Evolutionary conservation across 1,140 invertebrate genomes (phyloP), one percentile per base, ranked within the genome.

Genomic region (Saccostrea cuccullata): DNA sequence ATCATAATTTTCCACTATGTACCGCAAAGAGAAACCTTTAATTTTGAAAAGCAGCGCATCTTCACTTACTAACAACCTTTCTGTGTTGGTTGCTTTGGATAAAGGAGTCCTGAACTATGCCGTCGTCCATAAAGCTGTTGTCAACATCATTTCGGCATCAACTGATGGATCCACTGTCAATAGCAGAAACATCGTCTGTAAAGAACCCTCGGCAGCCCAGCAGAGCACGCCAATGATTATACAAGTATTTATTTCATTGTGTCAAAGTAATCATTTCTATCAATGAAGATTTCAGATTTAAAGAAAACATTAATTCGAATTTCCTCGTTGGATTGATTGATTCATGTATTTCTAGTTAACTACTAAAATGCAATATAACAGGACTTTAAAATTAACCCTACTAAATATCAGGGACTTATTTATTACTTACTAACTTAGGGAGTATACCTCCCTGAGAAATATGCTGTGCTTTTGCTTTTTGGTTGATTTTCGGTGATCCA

Each of bases 1-100:
- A 64, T 40, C 26, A 56, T 17, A 67, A 55, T 82, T 84, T 56
- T 60, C 23, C 11, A 88, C 58, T n/a, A 94, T 93, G 93, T 93
- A 90, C 87, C 85, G 88, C 96, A 92, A 91, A 90, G 92, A 94
- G 55, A 93, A 93, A 87, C 91, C 94, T 12, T 86, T 95, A 30
- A 73, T 90, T 12, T 83, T 94, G 82, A 95, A 94, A 90, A 90
- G 92, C 73, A 94, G 94, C 67, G 86, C 93, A 6, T 95, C 94
- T 56, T 88, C 90, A 20, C 86, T 95, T 15, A 90, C 90, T 55
- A 94, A 94, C 84, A 95, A 95, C 88, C 89, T 95, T 8, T 91
- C 92, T 15, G 90, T 93, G 15, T 86, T 92, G 17, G 88, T 92
- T 11, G 91, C 92, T 77, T 85, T 89, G 60, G 92, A 92, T 12